A percentile compares a stretch with the other conserved stretches of the same genome.
phyloP scores from a whole-genome alignment of 2,113 vertebrate species.

The Silurus glanis region DNA sequence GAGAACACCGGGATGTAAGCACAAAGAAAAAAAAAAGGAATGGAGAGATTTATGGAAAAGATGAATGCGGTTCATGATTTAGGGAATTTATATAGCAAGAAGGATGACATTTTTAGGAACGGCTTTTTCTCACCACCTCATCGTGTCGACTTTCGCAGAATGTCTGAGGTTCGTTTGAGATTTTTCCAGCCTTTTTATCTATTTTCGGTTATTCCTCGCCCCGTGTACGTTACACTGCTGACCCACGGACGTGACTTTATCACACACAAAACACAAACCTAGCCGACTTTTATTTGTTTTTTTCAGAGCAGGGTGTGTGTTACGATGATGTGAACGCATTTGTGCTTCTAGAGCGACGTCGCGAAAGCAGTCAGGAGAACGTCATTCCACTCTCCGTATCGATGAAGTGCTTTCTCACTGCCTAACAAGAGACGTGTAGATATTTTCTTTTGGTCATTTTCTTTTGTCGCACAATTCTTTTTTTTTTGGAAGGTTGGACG shows the following conservation, averaged over 20 bases:
- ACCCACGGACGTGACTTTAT: conserved; percentile 83
- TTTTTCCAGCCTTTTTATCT: conserved; percentile 74
- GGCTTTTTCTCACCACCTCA: conserved; percentile 72
- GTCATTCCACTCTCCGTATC: conserved; percentile 84
- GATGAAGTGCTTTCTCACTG: conserved; percentile 98
- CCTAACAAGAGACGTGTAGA: conserved; percentile 94
- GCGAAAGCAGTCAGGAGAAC: conserved; percentile 78
- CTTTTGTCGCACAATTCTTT: conserved; percentile 74
- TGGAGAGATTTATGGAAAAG: neutral
- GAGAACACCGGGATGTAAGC: conserved; percentile 44
- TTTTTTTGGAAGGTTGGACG: conserved; percentile 68
- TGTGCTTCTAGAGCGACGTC: conserved; percentile 81
- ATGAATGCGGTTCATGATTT: conserved; percentile 60
- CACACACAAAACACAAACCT: conserved; percentile 63
- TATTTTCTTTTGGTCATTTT: conserved; percentile 83
- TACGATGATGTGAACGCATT: conserved; percentile 86
- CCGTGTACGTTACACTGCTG: conserved; percentile 95
- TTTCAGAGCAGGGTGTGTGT: conserved; percentile 74
- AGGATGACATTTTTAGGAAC: conserved; percentile 68
- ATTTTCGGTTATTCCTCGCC: conserved; percentile 64
- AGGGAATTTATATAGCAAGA: conserved; percentile 62
- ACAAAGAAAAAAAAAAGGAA: conserved; percentile 39
- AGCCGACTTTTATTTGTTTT: conserved; percentile 63
- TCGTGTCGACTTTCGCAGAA: conserved; percentile 77
- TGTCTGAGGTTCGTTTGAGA: conserved; percentile 79